phyloP scores from a whole-genome alignment of 2,888 invertebrate genomes.

The Mycalesis mineus region DNA sequence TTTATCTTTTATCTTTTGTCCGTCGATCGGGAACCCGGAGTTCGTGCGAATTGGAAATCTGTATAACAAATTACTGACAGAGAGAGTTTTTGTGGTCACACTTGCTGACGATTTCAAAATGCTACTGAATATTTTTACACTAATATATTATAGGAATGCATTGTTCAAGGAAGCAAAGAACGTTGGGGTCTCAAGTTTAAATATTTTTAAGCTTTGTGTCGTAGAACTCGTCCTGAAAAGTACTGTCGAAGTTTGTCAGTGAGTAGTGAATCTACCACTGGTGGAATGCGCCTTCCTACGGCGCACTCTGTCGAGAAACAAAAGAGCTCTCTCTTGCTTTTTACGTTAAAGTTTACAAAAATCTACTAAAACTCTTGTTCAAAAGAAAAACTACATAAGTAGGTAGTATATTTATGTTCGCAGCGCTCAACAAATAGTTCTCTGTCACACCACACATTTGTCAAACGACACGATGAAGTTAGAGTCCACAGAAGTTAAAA shows the following conservation, averaged over 20 bases:
- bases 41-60: conserved; percentile 17
- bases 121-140: too few relatives aligned
- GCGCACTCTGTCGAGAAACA: too few relatives aligned
- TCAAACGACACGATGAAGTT: neutral
- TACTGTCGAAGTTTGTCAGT: too few relatives aligned
- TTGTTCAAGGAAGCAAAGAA: too few relatives aligned
- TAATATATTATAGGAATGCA: too few relatives aligned
- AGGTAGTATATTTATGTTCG: neutral
- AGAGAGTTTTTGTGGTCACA: neutral
- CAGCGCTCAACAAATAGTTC: neutral
- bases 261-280: too few relatives aligned
- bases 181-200: too few relatives aligned
- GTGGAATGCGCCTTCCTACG: too few relatives aligned
- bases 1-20: conserved; percentile 14
- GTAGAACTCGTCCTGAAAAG: too few relatives aligned
- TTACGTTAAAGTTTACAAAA: neutral
- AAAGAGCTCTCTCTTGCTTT: too few relatives aligned
- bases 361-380: neutral
- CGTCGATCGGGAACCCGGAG: conserved; percentile 21
- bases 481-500: neutral
- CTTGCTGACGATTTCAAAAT: neutral
- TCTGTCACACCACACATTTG: neutral
- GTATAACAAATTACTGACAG: neutral
- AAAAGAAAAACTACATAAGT: neutral
- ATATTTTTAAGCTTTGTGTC: too few relatives aligned